Base-by-base conservation (phyloP, 2,888 invertebrate genomes). In the Gymnoscelis rufifasciata region DNA sequence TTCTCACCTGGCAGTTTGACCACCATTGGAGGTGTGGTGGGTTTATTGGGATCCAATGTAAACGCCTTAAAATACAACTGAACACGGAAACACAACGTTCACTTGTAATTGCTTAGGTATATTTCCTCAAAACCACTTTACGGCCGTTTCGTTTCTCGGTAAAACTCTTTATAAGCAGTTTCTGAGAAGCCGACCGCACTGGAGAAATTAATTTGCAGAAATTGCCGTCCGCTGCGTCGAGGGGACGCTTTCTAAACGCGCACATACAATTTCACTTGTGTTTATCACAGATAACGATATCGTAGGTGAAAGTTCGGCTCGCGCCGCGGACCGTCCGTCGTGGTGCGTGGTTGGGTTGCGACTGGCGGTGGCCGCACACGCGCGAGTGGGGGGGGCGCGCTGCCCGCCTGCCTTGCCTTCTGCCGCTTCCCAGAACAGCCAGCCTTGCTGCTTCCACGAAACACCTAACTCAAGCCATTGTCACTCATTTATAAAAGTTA, bases 151-250 rank as follows among this genome's bases (percentile, higher is more conserved):
- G 80, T 61, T 86, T 88, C 88, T 79, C 72, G 57, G 88, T 84
- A 87, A 63, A 83, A 84, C 84, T 83, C 83, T 86, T 78, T 83
- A 82, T 73, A 82, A 83, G 76, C 82, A 73, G 81, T 82, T 88
- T 86, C 88, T 78, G 73, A 76, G 88, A 86, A 87, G 62, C 74
- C 70, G 73, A 74, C 74, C 68, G 74, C 78, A 78, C 77, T 68
- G 80, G 82, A 84, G 86, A 86, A 86, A 86, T 82, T 83, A 83
- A 78, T 86, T 87, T 81, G 83, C 83, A 78, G 84, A 79, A 84
- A 78, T 72, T 71, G 71, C 71, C 74, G 71, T 65, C 68, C 71
- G 68, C 28, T 71, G 66, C 61, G 74, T 66, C 74, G 71, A 73
- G 74, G 73, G 75, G 75, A 76, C 73, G 71, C 72, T 74, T 83